Evolutionary conservation across 1,140 invertebrate genomes (phyloP).

Genomic region (Hypsibius dujardini): DNA sequence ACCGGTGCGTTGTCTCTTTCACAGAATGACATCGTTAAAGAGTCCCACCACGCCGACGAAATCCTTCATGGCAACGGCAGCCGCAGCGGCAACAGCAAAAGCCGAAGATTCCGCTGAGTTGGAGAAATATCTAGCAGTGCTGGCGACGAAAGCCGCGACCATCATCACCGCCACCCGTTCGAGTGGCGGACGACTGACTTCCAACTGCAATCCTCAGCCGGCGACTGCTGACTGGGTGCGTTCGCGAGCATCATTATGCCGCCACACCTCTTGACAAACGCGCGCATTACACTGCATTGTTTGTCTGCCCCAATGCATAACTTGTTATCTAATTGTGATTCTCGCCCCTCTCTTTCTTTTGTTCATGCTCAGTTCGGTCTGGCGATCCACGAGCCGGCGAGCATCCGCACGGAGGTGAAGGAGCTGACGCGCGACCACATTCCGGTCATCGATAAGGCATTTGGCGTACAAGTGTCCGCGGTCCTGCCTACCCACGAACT

Average conservation of each 20-base stretch:
- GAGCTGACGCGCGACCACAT: neutral
- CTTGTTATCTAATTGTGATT: neutral
- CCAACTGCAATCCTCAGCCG: conserved; percentile 8
- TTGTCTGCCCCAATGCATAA: too few relatives aligned
- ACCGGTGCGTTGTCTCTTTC: too few relatives aligned
- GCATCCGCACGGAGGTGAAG: neutral
- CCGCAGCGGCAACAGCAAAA: neutral
- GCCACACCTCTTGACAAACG: too few relatives aligned
- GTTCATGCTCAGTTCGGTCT: conserved; percentile 10
- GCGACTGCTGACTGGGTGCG: neutral
- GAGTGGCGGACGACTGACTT: neutral
- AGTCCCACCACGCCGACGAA: too few relatives aligned
- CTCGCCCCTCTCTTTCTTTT: neutral
- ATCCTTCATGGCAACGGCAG: neutral
- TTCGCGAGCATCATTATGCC: too few relatives aligned
- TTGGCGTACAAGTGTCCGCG: neutral
- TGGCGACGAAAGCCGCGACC: neutral
- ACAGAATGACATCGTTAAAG: too few relatives aligned
- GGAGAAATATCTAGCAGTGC: neutral
- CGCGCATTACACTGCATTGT: too few relatives aligned
- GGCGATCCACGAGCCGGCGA: neutral
- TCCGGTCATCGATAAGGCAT: neutral
- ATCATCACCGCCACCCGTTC: neutral
- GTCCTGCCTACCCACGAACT: neutral
- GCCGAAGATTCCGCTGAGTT: neutral